These are phyloP conservation scores for Syngnathus typhle DNA, from an alignment of 2,113 vertebrate genomes.

Conservation along the genomic window DNA sequence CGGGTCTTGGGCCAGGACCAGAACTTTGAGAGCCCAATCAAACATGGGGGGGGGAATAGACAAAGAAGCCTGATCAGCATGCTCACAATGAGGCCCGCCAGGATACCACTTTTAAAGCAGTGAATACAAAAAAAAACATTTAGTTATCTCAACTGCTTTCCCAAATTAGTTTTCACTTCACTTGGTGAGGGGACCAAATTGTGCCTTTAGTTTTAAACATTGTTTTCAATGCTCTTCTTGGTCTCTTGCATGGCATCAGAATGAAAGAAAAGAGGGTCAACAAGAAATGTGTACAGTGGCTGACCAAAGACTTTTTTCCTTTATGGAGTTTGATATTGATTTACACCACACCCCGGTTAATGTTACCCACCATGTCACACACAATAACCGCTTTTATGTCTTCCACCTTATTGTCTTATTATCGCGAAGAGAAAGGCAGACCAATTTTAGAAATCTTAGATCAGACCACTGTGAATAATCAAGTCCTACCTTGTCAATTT, in stretches of 20 bases:
- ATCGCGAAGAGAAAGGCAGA: not conserved
- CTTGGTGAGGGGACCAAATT: slow-evolving; percentile 2
- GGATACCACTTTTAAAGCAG: not conserved
- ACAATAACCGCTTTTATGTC: not conserved
- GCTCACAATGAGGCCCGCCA: not conserved
- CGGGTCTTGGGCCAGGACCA: slow-evolving; percentile 23
- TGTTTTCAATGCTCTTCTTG: slow-evolving; percentile 22
- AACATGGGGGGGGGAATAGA: not conserved
- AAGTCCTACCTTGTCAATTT: slow-evolving; percentile 86
- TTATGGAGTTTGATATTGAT: not conserved
- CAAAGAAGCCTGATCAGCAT: slow-evolving; percentile 10
- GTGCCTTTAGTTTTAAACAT: slow-evolving; percentile 15
- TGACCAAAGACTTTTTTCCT: slow-evolving; percentile 17
- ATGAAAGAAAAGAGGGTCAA: slow-evolving; percentile 16
- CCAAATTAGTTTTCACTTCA: slow-evolving; percentile 15
- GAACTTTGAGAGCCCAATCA: slow-evolving; percentile 16
- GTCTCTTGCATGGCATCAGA: slow-evolving; percentile 16
- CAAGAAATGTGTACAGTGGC: slow-evolving; percentile 3
- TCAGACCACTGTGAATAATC: not conserved
- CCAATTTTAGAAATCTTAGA: not conserved
- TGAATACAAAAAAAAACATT: not conserved
- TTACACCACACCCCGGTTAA: not conserved
- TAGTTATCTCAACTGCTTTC: slow-evolving; percentile 1
- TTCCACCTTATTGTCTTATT: not conserved
- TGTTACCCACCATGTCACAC: not conserved